Conservation (phyloP, 2,888 invertebrate species). For the Rhaphigaster nebulosa region DNA sequence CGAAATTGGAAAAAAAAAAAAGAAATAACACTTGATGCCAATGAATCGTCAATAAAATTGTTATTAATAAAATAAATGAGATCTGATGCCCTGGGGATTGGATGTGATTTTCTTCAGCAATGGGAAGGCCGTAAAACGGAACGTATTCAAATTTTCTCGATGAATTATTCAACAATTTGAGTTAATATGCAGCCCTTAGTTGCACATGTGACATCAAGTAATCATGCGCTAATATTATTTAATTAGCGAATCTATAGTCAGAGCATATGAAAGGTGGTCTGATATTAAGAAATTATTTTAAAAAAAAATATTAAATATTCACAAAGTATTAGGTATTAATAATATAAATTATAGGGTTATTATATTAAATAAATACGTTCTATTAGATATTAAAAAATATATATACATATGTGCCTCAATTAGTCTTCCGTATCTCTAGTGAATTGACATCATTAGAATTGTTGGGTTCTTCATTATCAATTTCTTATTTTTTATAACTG, state of each 20-base stretch:
- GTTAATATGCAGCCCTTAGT: background rate
- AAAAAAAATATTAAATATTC: too few species aligned
- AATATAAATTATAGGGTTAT: too few species aligned
- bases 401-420: too few species aligned
- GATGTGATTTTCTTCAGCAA: background rate
- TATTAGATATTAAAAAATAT: too few species aligned
- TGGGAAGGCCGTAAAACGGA: background rate
- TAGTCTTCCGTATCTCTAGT: too few species aligned
- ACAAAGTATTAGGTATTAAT: too few species aligned
- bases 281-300: background rate
- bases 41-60: background rate
- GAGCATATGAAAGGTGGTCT: background rate
- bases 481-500: too few species aligned
- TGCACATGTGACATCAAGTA: background rate
- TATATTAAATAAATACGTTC: too few species aligned
- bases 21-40: background rate
- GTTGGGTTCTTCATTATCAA: too few species aligned
- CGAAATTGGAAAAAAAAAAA: too few species aligned
- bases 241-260: background rate
- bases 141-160: constrained; percentile 13
- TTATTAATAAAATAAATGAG: background rate
- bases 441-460: too few species aligned
- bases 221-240: background rate
- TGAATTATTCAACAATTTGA: constrained; percentile 11
- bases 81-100: background rate